phyloP scores from a whole-genome alignment of 1,140 invertebrate species.

The Diorhabda carinulata region DNA sequence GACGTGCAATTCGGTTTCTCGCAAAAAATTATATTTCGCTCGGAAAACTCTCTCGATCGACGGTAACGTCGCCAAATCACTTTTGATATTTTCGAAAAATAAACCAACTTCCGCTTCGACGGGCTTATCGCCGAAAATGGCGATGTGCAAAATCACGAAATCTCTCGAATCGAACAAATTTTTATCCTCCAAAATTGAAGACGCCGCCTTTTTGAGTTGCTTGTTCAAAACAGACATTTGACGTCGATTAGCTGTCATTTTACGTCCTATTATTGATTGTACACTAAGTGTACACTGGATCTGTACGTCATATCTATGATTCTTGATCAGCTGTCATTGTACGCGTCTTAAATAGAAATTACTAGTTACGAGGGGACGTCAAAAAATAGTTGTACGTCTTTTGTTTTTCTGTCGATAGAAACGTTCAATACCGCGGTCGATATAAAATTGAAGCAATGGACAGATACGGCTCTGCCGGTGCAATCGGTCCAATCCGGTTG shows the following conservation, averaged over 20 bases:
- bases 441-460: constrained; percentile 95
- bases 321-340: too few species aligned
- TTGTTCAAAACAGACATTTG: too few species aligned
- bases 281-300: too few species aligned
- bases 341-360: too few species aligned
- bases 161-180: constrained; percentile 1
- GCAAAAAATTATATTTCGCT: constrained; percentile 5
- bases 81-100: constrained; percentile 9
- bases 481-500: constrained; percentile 80
- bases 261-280: too few species aligned
- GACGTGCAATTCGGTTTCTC: constrained; percentile 14
- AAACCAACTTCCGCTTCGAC: constrained; percentile 7
- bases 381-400: too few species aligned
- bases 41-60: constrained; percentile 5
- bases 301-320: too few species aligned
- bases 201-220: too few species aligned
- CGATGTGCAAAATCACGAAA: constrained; percentile 11
- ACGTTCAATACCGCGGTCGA: constrained; percentile 96
- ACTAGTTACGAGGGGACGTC: too few species aligned
- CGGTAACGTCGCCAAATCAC: neutral
- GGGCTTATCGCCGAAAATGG: constrained; percentile 14
- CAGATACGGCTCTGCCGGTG: constrained; percentile 79
- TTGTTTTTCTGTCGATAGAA: constrained; percentile 50
- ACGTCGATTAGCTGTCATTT: too few species aligned
- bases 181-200: constrained; percentile 4